Evolutionary conservation across 2,797 vertebrate species (phyloP), one percentile per base, ranked within the genome.

Genomic region (Acrocephalus scirpaceus): DNA sequence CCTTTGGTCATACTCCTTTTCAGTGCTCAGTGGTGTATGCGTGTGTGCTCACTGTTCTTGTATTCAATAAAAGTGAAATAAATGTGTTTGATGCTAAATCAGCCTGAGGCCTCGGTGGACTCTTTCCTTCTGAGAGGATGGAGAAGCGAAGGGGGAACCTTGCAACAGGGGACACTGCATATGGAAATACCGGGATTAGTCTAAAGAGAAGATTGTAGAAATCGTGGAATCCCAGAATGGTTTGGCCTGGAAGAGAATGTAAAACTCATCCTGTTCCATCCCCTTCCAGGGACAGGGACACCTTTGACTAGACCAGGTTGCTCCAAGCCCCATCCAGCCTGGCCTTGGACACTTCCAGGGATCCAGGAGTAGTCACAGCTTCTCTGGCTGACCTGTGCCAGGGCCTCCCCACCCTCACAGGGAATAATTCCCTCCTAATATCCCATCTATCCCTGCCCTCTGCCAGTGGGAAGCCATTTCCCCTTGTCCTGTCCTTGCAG

Each of bases 31-130:
- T 99, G 98, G 98, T 98, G 98, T 99, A 98, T 98, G 98, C 98
- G 98, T 99, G 98, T 99, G 98, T 98, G 98, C 98, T 99, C 99
- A 98, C 98, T 99, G 99, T 99, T 99, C 98, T 99, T 99, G 98
- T 98, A 99, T 98, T 99, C 98, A 98, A 98, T 99, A 98, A 98
- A 98, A 98, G 99, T 99, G 98, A 98, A 99, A 99, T 98, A 99
- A 99, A 99, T 98, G 98, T 99, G 98, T 98, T 98, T 98, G 97
- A 98, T 97, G 98, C 98, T 97, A 97, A 98, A 97, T 91, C 94
- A 96, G 54, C 86, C 45, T 32, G 80, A 19, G 51, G 67, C 73
- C 50, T 88, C 5, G 0, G 45, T 21, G 44, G 38, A 69, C 77
- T 93, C 87, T 93, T 92, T 96, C 83, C 72, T 65, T 4, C 11